Evolutionary conservation across 2,888 invertebrate genomes (phyloP).

Genomic region (Drosophila ezoana): DNA sequence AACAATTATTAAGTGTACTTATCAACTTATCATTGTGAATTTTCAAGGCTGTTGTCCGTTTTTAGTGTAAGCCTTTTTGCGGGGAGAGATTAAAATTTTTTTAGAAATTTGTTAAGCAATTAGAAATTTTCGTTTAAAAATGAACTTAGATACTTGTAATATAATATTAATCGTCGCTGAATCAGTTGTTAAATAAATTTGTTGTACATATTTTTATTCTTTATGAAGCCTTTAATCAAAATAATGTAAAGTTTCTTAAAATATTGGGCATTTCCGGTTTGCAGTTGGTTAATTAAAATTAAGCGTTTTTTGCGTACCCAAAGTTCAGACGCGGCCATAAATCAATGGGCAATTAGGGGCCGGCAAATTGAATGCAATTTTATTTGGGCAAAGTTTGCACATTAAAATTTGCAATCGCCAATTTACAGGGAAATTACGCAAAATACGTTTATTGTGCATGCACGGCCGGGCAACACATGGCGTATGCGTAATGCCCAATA

Average conservation of each 20-base stretch:
- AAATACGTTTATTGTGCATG: conserved; percentile 1
- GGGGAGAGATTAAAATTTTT: too few species aligned
- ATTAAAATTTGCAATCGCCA: conserved; percentile 18
- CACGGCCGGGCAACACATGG: conserved; percentile 7
- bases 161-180: too few species aligned
- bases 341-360: conserved; percentile 13
- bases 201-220: too few species aligned
- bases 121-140: too few species aligned
- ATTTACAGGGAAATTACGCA: conserved; percentile 18
- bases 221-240: too few species aligned
- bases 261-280: not conserved
- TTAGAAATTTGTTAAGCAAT: too few species aligned
- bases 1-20: not conserved
- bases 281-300: not conserved
- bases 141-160: too few species aligned
- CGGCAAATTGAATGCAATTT: conserved; percentile 8
- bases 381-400: conserved; percentile 1
- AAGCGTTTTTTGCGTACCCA: not conserved
- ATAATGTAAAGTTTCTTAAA: not conserved
- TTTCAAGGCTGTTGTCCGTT: too few species aligned
- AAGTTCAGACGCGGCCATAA: conserved; percentile 5
- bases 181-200: too few species aligned
- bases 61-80: too few species aligned
- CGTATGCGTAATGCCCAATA: conserved; percentile 45
- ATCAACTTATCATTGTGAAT: too few species aligned